phyloP scores from a whole-genome alignment of 2,888 invertebrate species.

The Nomada fucata region DNA sequence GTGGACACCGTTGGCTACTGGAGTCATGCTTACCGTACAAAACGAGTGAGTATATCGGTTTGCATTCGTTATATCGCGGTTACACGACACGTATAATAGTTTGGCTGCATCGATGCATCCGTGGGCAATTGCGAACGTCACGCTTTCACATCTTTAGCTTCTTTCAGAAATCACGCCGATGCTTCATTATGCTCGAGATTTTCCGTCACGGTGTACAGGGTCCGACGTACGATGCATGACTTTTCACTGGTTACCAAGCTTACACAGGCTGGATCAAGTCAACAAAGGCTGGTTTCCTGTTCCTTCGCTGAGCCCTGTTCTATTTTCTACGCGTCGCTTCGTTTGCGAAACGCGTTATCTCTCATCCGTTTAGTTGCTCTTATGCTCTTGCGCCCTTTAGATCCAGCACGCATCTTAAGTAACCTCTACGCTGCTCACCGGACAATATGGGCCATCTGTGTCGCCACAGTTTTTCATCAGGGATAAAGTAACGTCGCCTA shows the following conservation, averaged over 20 bases:
- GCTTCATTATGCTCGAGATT: slow-evolving; percentile 5
- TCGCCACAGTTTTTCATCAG: neutral
- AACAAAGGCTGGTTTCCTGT: neutral
- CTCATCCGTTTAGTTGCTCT: neutral
- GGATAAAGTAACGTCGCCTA: neutral
- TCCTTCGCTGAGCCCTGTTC: neutral
- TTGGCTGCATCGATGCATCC: slow-evolving; percentile 22
- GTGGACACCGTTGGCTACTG: slow-evolving; percentile 65
- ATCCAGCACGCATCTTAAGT: neutral
- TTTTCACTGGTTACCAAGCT: slow-evolving; percentile 38
- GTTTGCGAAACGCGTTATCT: neutral
- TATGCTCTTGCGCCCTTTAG: too few species aligned
- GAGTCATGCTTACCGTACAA: slow-evolving; percentile 77
- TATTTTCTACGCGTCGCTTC: neutral
- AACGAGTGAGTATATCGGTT: slow-evolving; percentile 73
- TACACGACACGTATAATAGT: neutral
- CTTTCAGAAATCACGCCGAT: slow-evolving; percentile 20
- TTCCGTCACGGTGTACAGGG: neutral
- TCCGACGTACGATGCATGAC: slow-evolving; percentile 32
- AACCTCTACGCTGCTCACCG: neutral
- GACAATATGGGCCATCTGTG: neutral
- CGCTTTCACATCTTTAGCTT: slow-evolving; percentile 23
- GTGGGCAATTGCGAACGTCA: neutral
- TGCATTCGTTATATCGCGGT: slow-evolving; percentile 41
- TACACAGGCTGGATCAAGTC: slow-evolving; percentile 12